Evolutionary conservation across 2,797 vertebrate genomes (phyloP).

Genomic region (Carapus acus): DNA sequence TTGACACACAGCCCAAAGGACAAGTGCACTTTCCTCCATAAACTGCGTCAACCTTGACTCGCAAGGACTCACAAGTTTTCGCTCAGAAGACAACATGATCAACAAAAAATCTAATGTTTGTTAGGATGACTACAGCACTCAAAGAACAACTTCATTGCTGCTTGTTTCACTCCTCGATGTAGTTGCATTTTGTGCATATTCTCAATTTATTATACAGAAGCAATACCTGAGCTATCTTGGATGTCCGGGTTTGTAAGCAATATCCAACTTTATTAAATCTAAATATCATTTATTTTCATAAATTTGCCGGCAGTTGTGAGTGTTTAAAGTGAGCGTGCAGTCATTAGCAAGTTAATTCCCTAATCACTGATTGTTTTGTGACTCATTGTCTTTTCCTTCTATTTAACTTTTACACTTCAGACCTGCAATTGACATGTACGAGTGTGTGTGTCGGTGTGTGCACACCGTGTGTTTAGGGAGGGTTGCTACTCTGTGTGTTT

Average conservation of each 20-base stretch:
- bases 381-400: slow-evolving; percentile 2
- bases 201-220: too few species aligned
- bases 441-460: slow-evolving; percentile 39
- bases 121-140: background rate
- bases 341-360: background rate
- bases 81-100: background rate
- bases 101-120: background rate
- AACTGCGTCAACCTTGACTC: slow-evolving; percentile 47
- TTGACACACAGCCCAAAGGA: slow-evolving; percentile 71
- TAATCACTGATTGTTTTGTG: background rate
- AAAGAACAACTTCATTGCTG: too few species aligned
- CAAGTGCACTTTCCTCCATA: slow-evolving; percentile 61
- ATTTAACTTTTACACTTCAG: slow-evolving; percentile 9
- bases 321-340: background rate
- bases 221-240: too few species aligned
- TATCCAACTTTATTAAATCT: too few species aligned
- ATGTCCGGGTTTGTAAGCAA: too few species aligned
- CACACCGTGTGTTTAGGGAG: slow-evolving; percentile 48
- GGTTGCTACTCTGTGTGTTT: slow-evolving; percentile 53
- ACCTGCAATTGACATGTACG: background rate
- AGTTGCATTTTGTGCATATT: too few species aligned
- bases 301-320: too few species aligned
- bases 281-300: too few species aligned
- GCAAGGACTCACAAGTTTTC: background rate
- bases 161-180: background rate